Base-by-base conservation (phyloP, 1,140 invertebrate genomes). In the Eurosta solidaginis region DNA sequence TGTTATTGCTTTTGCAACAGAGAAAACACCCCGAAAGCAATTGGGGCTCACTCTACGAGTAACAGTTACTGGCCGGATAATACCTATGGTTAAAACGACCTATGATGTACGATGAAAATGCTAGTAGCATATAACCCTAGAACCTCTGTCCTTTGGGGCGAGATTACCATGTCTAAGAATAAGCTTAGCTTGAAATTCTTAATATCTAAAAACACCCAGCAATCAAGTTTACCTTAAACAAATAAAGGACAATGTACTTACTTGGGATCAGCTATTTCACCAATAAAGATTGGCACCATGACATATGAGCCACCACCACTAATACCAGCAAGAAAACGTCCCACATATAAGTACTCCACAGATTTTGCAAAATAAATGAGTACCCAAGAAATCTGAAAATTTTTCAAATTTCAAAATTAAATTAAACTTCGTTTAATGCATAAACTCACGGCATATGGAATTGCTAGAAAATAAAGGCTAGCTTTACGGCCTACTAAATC, bases 401-500 rank as follows among this genome's bases (percentile, higher is more conserved):
- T 27, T 1, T 52, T 52, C 22, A 52, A 52, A 52, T 25, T 7
- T 27, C 22, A 20, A 9, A 20, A 6, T 25, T 25, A 17, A 47
- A 47, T n/a, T n/a, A 47, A 12, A 4, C n/a, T 47, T 14, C 1
- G 14, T 47, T 14, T 17, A 47, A 47, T 2, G 45, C 45, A 47
- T 17, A 47, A 47, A 78, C 84, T 50, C 78, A 87, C 85, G 81
- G 80, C 85, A 52, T 87, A 81, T 0, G 85, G 85, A 17, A 87
- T 6, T 3, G 85, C 84, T 73, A 87, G 50, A 2, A 79, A 77
- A 76, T 83, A 87, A 2, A 84, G 54, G 0, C 83, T 73, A 2
- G 81, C 81, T 49, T 87, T 87, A 1, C 85, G 79, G 6, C 90
- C 90, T 27, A 88, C 84, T 27, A 80, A 85, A 78, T 89, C 87